Percentiles rank a stretch among this genome's conserved stretches.
phyloP scores from a whole-genome alignment of 2,113 vertebrate genomes.

The Athene noctua region DNA sequence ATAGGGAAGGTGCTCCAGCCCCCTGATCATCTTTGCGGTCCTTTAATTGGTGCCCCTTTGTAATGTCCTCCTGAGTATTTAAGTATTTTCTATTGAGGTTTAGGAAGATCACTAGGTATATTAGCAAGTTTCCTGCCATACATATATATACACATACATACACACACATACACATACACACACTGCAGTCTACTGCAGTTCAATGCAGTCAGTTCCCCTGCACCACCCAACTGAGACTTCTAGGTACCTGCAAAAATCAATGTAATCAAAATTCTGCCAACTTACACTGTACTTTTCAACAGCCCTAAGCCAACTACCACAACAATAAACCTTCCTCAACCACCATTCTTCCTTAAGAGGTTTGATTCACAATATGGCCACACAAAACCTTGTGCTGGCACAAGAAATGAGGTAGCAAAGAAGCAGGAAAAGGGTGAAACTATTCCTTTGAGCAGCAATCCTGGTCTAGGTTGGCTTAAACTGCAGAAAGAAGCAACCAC shows the following conservation, averaged over 20 bases:
- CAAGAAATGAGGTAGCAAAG: neutral
- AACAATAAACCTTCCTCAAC: neutral
- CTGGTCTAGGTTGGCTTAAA: neutral
- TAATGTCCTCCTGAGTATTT: neutral
- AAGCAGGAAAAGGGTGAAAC: neutral
- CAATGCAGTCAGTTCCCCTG: neutral
- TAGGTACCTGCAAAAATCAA: neutral
- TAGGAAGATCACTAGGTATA: neutral
- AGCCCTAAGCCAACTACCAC: neutral
- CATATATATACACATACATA: rapidly evolving
- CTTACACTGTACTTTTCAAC: neutral
- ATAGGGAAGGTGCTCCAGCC: too few relatives aligned
- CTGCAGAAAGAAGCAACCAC: neutral
- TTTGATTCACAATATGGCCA: neutral
- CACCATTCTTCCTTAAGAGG: neutral
- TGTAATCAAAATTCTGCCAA: neutral
- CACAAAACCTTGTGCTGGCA: neutral
- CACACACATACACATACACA: neutral
- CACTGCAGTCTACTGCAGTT: neutral
- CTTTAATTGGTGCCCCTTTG: rapidly evolving
- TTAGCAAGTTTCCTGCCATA: neutral
- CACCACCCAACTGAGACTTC: neutral
- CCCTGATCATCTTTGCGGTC: too few relatives aligned
- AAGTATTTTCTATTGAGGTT: neutral
- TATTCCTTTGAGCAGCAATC: neutral